phyloP scores from a whole-genome alignment of 2,113 vertebrate genomes.

The Ictalurus furcatus region DNA sequence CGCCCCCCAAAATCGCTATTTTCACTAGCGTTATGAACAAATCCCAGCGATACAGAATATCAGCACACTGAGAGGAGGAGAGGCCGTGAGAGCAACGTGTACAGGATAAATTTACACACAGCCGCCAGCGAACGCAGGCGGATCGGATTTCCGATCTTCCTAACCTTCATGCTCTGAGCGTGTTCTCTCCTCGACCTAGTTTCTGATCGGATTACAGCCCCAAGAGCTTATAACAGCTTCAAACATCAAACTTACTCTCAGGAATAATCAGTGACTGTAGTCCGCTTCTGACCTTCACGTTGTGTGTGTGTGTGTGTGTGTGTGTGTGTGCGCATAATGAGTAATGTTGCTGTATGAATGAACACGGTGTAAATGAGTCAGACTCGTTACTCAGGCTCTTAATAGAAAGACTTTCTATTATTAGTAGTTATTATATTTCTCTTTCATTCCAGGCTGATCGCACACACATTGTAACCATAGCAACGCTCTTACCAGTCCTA shows the following conservation, averaged over 20 bases:
- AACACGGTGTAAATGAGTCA: neutral
- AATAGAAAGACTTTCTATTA: neutral
- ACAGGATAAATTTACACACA: neutral
- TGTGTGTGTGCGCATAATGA: neutral
- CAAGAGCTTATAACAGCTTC: neutral
- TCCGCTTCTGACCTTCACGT: neutral
- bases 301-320: neutral
- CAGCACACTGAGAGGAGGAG: neutral
- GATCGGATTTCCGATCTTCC: conserved; percentile 3
- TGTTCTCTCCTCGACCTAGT: neutral
- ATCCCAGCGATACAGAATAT: neutral
- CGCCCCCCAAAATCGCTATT: neutral
- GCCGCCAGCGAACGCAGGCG: neutral
- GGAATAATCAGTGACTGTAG: neutral
- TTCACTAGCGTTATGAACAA: neutral
- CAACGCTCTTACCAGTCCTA: neutral
- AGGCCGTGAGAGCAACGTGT: neutral
- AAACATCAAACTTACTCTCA: neutral
- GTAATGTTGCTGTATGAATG: neutral
- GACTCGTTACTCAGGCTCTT: neutral
- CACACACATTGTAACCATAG: neutral
- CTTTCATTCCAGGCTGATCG: neutral
- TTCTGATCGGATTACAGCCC: neutral
- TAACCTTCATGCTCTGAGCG: neutral
- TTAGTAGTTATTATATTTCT: neutral